Evolutionary conservation across 1,140 invertebrate genomes (phyloP), one percentile per base, ranked within the genome.

Genomic region (Apis florea): DNA sequence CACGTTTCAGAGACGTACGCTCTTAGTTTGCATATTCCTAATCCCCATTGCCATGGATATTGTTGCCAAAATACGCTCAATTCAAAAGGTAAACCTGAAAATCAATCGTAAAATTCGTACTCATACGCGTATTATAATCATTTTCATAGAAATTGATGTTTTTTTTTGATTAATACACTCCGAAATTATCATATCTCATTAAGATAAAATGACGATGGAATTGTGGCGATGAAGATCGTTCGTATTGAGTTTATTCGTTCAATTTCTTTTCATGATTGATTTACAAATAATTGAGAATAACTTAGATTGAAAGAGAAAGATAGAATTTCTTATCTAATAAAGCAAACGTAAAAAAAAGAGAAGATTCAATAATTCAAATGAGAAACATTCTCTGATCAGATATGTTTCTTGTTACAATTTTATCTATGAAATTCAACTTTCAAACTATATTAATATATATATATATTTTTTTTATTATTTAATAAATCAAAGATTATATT

Each of bases 21-120:
- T 69, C 97, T 95, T 73, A 98, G 92, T 92, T 97, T 97, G 93
- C 98, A 98, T 88, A 98, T 96, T 4, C 95, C 94, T 72, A 96
- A 94, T 1, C 97, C 97, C 75, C 98, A 95, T 54, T 95, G 94
- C 96, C 97, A 98, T 0, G 98, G 98, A 94, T 98, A 98, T 90
- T 98, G 97, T 91, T 98, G 96, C 97, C 97, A 98, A 89, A 97
- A 97, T 3, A 97, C 94, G 77, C 96, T 96, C 17, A 98, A 94
- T 89, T 98, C 98, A 86, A 97, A 96, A 1, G 98, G 98, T 58
- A 98, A 92, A 77, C 97, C 97, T 98, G 94, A 5, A 94, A 96
- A 12, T 17, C 54, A 56, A 72, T 86, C 40, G 54, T 19, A 66
- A 71, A n/a, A 47, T 67, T n/a, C 21, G 12, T 67, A 12, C 12